phyloP scores from a whole-genome alignment of 1,140 invertebrate species.

The Leptinotarsa texana region DNA sequence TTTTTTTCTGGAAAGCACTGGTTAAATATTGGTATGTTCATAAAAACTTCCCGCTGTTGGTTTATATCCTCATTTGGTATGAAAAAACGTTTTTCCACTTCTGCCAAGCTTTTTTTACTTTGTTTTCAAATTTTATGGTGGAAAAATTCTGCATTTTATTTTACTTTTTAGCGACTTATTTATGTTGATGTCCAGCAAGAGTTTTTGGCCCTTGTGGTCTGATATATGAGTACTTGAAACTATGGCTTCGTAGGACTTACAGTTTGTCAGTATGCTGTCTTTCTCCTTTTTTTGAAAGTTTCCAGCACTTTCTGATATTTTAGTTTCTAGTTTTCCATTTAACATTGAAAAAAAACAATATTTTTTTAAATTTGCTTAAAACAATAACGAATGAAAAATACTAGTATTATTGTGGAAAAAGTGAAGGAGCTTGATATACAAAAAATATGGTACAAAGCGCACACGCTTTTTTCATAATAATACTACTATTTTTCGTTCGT shows the following conservation, averaged over 20 bases:
- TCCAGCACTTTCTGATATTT: no score
- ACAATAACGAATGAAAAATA: no score
- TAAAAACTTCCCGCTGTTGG: background rate
- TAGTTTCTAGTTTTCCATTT: no score
- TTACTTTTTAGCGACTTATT: background rate
- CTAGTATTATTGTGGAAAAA: no score
- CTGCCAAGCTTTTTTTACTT: background rate
- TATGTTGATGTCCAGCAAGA: background rate
- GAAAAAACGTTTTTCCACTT: background rate
- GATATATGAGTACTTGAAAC: background rate
- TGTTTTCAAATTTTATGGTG: background rate
- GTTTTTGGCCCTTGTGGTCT: background rate
- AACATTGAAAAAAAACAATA: no score
- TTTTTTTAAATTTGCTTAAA: no score
- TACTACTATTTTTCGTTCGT: no score
- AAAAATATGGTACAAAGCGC: no score
- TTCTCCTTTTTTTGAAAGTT: no score
- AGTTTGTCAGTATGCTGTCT: conserved; percentile 10
- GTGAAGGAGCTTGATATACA: no score
- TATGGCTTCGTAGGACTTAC: background rate
- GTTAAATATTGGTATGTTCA: conserved; percentile 11
- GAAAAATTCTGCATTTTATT: background rate
- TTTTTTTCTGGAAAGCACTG: background rate
- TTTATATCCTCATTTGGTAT: conserved; percentile 11
- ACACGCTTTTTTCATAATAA: no score